Evolutionary conservation across 2,888 invertebrate species (phyloP).

Genomic region (Nebria brevicollis): DNA sequence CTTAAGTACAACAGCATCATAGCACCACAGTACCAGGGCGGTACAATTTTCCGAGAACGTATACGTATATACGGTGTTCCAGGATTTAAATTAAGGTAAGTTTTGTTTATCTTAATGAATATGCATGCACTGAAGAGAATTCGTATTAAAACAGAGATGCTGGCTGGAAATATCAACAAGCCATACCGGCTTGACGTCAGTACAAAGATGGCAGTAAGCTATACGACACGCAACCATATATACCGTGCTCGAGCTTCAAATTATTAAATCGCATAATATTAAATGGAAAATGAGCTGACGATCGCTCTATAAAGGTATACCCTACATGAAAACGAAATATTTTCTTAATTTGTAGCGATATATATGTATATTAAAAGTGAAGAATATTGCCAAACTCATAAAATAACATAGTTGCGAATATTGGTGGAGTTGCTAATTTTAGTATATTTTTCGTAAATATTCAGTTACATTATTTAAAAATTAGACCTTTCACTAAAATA

Average conservation of each 20-base stretch:
- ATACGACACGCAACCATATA: slow-evolving; percentile 2
- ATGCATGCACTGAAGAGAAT: slow-evolving; percentile 44
- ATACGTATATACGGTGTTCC: slow-evolving; percentile 13
- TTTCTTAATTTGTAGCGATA: too few species aligned
- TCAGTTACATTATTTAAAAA: too few species aligned
- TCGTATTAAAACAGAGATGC: slow-evolving; percentile 40
- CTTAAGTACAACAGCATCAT: neutral
- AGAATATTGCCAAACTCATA: too few species aligned
- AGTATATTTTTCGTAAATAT: too few species aligned
- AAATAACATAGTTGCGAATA: too few species aligned
- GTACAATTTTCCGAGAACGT: neutral
- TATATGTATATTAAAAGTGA: too few species aligned
- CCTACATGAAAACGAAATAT: too few species aligned
- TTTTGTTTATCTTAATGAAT: slow-evolving; percentile 47
- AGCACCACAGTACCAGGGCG: neutral
- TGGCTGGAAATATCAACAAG: slow-evolving; percentile 39
- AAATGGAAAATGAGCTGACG: neutral
- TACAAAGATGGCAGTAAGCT: neutral
- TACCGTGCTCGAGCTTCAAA: too few species aligned
- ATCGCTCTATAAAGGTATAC: neutral
- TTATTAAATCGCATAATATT: neutral
- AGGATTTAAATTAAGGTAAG: slow-evolving; percentile 42
- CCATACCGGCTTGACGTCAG: slow-evolving; percentile 12
- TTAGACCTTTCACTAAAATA: too few species aligned
- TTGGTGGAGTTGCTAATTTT: too few species aligned